A percentile compares a stretch with the other conserved stretches of the same genome.
These are phyloP conservation scores for Drosophila cracens DNA, from an alignment of 2,888 invertebrate species.

Conservation along the genomic window DNA sequence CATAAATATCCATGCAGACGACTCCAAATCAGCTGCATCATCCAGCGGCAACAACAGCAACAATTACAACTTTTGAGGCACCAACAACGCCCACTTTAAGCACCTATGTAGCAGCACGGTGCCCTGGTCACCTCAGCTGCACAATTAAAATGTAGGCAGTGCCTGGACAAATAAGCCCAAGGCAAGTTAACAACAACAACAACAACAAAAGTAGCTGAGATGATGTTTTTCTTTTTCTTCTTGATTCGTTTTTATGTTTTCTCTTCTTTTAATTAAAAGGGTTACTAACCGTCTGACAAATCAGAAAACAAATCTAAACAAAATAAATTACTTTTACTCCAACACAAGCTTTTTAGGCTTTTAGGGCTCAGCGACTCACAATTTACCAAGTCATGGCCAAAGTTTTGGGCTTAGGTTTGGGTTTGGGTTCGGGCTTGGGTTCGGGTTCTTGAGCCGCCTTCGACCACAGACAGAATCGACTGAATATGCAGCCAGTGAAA, in stretches of 20 bases:
- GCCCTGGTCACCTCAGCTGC: constrained; percentile 43
- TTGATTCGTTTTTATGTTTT: constrained; percentile 47
- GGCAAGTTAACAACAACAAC: constrained; percentile 30
- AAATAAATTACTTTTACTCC: constrained; percentile 74
- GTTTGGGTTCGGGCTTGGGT: background rate
- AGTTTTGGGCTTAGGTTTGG: constrained; percentile 19
- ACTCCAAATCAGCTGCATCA: constrained; percentile 72
- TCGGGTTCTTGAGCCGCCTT: constrained; percentile 22
- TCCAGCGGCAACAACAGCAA: constrained; percentile 45
- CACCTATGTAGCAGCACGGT: constrained; percentile 49
- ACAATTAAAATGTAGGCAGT: constrained; percentile 66
- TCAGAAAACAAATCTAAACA: constrained; percentile 72
- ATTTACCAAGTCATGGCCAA: constrained; percentile 62
- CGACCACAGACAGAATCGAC: constrained; percentile 9
- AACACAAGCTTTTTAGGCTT: constrained; percentile 43
- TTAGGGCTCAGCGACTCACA: constrained; percentile 28
- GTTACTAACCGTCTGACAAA: constrained; percentile 64
- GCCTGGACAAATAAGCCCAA: constrained; percentile 61
- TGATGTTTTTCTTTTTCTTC: constrained; percentile 24
- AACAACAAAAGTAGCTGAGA: constrained; percentile 2
- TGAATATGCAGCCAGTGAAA: background rate
- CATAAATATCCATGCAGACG: constrained; percentile 66
- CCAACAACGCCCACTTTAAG: constrained; percentile 72
- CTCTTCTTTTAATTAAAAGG: constrained; percentile 74
- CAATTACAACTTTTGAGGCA: constrained; percentile 66